Evolutionary conservation across 2,888 invertebrate species (phyloP).

Genomic region (Cantharis rufa): DNA sequence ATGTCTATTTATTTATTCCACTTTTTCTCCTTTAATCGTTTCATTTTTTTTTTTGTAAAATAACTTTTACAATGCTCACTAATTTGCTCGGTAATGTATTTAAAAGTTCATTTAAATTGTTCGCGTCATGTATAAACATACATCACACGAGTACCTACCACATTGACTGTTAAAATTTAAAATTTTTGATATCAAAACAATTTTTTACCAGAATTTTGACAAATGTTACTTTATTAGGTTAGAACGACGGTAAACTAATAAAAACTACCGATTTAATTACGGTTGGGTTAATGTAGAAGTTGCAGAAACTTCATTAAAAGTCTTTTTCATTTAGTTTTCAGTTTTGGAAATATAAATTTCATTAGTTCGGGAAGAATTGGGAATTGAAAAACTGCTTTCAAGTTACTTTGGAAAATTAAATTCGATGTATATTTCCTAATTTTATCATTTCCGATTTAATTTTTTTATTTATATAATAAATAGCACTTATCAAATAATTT

Average conservation of each 20-base stretch:
- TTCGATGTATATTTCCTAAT: background rate
- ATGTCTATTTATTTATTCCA: background rate
- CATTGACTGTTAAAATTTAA: too few relatives aligned
- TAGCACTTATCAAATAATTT: too few relatives aligned
- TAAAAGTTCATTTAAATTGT: background rate
- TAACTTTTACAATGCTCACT: background rate
- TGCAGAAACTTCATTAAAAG: background rate
- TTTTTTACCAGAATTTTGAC: background rate
- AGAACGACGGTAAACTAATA: background rate
- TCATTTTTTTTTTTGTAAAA: background rate
- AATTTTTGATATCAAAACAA: background rate
- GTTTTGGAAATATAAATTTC: background rate
- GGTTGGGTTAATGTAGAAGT: background rate
- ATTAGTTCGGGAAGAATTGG: background rate
- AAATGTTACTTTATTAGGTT: background rate
- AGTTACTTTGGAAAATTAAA: background rate
- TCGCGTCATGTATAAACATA: background rate
- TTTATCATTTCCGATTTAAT: background rate
- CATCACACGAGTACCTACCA: too few relatives aligned
- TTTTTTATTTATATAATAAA: too few relatives aligned
- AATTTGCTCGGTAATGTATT: background rate
- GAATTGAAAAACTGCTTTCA: background rate
- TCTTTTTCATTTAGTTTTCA: background rate
- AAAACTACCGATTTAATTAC: background rate
- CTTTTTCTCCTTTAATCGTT: background rate